phyloP scores from a whole-genome alignment of 2,888 invertebrate genomes.

The Graphium colonna region DNA sequence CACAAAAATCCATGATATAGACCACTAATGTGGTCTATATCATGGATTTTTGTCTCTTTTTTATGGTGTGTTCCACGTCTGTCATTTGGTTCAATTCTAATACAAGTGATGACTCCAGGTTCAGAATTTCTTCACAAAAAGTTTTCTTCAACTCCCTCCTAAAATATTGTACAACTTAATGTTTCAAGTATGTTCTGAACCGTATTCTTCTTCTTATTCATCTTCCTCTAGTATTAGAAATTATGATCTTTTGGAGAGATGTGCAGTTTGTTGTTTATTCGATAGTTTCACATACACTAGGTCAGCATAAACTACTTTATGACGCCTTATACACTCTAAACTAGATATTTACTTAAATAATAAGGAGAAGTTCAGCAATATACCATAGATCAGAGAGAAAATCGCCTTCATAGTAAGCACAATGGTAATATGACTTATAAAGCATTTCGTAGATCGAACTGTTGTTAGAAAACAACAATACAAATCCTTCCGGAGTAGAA shows the following conservation, averaged over 20 bases:
- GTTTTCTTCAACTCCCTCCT: conserved; percentile 29
- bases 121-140: conserved; percentile 26
- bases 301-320: conserved; percentile 29
- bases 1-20: too few species aligned
- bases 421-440: too few species aligned
- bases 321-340: too few species aligned
- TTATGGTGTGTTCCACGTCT: conserved; percentile 27
- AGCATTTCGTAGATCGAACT: too few species aligned
- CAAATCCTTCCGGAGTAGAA: too few species aligned
- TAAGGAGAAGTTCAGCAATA: too few species aligned
- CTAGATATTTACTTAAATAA: too few species aligned
- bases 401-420: too few species aligned
- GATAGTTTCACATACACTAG: conserved; percentile 24
- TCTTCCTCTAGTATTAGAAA: conserved; percentile 28
- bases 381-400: too few species aligned
- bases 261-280: conserved; percentile 25
- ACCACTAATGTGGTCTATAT: conserved; percentile 27
- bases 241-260: conserved; percentile 27
- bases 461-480: too few species aligned
- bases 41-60: conserved; percentile 25
- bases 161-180: conserved; percentile 27
- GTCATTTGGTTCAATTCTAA: conserved; percentile 26
- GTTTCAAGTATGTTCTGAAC: conserved; percentile 23
- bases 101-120: conserved; percentile 25
- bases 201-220: conserved; percentile 21